phyloP scores from a whole-genome alignment of 2,888 invertebrate species.

The Zootermopsis nevadensis region DNA sequence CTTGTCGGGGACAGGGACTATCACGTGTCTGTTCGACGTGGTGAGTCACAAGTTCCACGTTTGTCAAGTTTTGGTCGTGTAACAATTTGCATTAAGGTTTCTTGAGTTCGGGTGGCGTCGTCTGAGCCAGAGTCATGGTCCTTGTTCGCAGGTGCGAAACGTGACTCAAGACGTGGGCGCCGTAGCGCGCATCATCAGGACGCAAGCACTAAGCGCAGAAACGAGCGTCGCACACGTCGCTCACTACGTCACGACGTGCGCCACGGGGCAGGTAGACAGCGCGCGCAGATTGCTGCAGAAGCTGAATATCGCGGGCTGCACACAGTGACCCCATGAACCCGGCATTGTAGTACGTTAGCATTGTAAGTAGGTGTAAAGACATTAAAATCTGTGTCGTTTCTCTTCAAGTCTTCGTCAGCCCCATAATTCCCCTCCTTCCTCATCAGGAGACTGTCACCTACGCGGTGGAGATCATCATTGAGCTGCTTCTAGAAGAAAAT shows the following conservation, averaged over 20 bases:
- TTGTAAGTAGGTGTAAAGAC: too few species aligned
- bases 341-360: too few species aligned
- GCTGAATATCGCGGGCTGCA: background rate
- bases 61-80: too few species aligned
- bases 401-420: too few species aligned
- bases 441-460: too few species aligned
- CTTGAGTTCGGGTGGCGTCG: too few species aligned
- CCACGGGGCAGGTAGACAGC: background rate
- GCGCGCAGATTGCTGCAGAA: background rate
- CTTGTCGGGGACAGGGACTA: background rate
- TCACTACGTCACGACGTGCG: background rate
- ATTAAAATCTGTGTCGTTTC: too few species aligned
- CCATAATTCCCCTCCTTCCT: too few species aligned
- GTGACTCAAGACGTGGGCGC: background rate
- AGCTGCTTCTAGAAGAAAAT: too few species aligned
- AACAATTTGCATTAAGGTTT: too few species aligned
- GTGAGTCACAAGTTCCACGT: background rate
- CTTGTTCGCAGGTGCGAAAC: background rate
- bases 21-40: background rate
- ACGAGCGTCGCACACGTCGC: background rate
- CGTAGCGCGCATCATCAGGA: background rate
- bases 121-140: too few species aligned
- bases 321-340: background rate
- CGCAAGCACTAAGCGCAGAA: slow-evolving; percentile 7
- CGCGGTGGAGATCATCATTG: too few species aligned